These are phyloP conservation scores for Geotrupes spiniger DNA, from an alignment of 2,888 invertebrate genomes.

Conservation along the genomic window DNA sequence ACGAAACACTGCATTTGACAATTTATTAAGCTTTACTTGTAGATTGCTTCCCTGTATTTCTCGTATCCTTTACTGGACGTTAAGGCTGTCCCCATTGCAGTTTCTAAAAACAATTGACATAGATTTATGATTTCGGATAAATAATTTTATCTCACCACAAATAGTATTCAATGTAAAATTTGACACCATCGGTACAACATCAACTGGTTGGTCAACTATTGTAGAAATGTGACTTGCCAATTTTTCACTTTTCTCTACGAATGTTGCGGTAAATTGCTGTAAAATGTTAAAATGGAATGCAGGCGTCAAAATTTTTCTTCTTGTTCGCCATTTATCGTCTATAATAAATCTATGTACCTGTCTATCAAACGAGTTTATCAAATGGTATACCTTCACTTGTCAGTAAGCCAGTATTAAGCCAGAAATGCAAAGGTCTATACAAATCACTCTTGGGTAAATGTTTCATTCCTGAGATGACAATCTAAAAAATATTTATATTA, in stretches of 20 bases:
- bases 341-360: too few species aligned
- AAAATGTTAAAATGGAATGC: constrained; percentile 65
- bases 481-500: constrained; percentile 28
- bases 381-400: constrained; percentile 46
- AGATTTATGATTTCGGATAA: too few species aligned
- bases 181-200: constrained; percentile 58
- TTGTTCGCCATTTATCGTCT: constrained; percentile 58
- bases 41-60: constrained; percentile 59
- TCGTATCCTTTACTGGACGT: constrained; percentile 37
- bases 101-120: constrained; percentile 49
- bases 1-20: constrained; percentile 26
- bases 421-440: constrained; percentile 41
- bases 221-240: constrained; percentile 39
- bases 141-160: constrained; percentile 22
- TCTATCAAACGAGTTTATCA: too few species aligned
- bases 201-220: constrained; percentile 39
- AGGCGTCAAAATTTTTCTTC: constrained; percentile 63
- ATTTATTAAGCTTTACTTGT: constrained; percentile 37
- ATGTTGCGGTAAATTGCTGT: constrained; percentile 46
- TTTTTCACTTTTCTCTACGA: constrained; percentile 50
- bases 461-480: constrained; percentile 38
- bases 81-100: constrained; percentile 64
- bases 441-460: constrained; percentile 40
- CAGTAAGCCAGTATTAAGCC: constrained; percentile 46
- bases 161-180: constrained; percentile 27